phyloP scores from a whole-genome alignment of 1,140 invertebrate genomes.

The Drosophila novamexicana region DNA sequence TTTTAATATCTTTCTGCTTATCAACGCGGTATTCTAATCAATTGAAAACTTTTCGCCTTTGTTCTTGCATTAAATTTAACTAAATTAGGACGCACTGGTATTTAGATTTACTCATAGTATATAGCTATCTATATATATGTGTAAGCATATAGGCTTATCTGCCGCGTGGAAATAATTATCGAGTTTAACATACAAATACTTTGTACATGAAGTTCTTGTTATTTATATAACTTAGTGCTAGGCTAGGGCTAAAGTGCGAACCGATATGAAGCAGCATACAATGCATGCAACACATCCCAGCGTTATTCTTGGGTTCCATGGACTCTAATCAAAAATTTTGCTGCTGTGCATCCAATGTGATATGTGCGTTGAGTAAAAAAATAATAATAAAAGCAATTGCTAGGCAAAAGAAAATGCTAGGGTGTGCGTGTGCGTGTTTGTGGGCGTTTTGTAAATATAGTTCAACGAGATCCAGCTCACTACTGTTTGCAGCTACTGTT shows the following conservation, averaged over 20 bases:
- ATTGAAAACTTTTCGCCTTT: conserved; percentile 51
- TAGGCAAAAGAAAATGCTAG: conserved; percentile 58
- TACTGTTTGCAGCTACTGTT: conserved; percentile 13
- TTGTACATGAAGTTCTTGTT: conserved; percentile 68
- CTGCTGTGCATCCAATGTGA: conserved; percentile 40
- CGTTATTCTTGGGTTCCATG: conserved; percentile 43
- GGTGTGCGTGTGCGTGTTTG: conserved; percentile 18
- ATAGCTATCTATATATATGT: conserved; percentile 5
- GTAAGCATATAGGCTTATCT: conserved; percentile 22
- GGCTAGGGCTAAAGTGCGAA: conserved; percentile 62
- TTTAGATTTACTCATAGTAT: conserved; percentile 40
- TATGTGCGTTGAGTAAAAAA: conserved; percentile 59
- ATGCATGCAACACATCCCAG: not conserved
- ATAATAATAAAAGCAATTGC: conserved; percentile 60
- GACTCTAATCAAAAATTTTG: conserved; percentile 50
- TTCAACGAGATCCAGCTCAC: conserved; percentile 70
- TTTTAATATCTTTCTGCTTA: conserved; percentile 41
- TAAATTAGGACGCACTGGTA: conserved; percentile 79
- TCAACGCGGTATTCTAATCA: conserved; percentile 47
- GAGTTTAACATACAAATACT: conserved; percentile 70
- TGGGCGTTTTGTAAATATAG: not conserved
- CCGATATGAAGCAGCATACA: conserved; percentile 67
- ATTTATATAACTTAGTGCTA: conserved; percentile 37
- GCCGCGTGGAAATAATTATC: conserved; percentile 48
- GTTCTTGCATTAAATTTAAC: conserved; percentile 56